Evolutionary conservation across 2,888 invertebrate species (phyloP), one percentile per base, ranked within the genome.

Genomic region (Caenorhabditis sinica): DNA sequence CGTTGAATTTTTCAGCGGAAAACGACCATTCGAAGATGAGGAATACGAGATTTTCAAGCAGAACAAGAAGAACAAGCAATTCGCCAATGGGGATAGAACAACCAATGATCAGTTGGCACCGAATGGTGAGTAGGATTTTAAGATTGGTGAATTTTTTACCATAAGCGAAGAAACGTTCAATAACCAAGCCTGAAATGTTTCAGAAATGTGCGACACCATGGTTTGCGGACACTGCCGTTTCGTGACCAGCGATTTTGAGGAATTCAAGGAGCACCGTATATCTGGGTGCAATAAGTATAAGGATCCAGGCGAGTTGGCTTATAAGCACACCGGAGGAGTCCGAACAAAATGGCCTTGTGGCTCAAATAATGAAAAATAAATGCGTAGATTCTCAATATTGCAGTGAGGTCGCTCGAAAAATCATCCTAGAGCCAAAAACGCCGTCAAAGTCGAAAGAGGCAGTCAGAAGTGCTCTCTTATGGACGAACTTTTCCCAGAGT

Each of bases 171-270:
- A 36, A 6, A 36, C 4, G 5, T 9, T 40, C 13, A 13, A 40
- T 11, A 40, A 11, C 13, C 40, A 11, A n/a, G n/a, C 33, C 4
- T 33, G 33, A 33, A 33, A 11, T 49, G 11, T 25, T 73, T 28
- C 79, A 83, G 80, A 83, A 71, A 83, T 83, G 83, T 80, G 83
- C 77, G 96, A 96, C 93, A 95, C 95, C 87, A 94, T 96, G 90
- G 95, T 96, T 89, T 96, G 96, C 93, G 96, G 96, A 68, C 95
- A 95, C 93, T 96, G 96, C 93, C 94, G 95, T 87, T 95, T 95
- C 93, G 95, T 95, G 94, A 95, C 95, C 93, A 95, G 95, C 75
- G 95, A 95, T 90, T 94, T 95, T 20, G 95, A 95, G 89, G 95
- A 95, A 90, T 94, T 95, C 86, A 94, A 95, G 87, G 95, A 95